Percentiles rank a stretch among this genome's conserved stretches.
These are phyloP conservation scores for Pseudochaenichthys georgianus DNA, from an alignment of 2,797 vertebrate species.

Conservation along the genomic window DNA sequence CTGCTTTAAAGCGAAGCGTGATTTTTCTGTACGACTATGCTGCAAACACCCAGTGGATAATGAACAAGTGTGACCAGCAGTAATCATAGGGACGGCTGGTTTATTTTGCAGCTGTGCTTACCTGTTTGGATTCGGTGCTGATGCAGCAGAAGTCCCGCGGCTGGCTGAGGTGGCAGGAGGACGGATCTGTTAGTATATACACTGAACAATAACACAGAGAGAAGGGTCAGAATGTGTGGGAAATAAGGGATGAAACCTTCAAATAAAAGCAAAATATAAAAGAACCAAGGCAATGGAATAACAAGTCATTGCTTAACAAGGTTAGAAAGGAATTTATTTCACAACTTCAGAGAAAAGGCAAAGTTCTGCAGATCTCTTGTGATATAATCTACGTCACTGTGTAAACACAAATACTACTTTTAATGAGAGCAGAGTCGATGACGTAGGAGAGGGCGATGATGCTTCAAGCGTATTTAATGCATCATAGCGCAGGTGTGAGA, in stretches of 20 bases:
- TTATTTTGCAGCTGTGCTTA: constrained; percentile 71
- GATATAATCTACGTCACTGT: neutral
- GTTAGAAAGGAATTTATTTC: neutral
- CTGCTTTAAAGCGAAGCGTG: neutral
- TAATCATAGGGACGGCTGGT: constrained; percentile 19
- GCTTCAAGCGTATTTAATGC: constrained; percentile 13
- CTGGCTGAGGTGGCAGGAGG: constrained; percentile 91
- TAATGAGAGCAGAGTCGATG: neutral
- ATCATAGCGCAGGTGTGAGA: constrained; percentile 60
- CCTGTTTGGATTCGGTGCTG: constrained; percentile 93
- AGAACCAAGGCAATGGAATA: neutral
- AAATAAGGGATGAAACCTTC: neutral
- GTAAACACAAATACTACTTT: neutral
- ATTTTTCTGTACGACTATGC: neutral
- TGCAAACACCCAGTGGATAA: constrained; percentile 26
- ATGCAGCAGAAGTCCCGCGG: constrained; percentile 98
- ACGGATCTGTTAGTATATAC: constrained; percentile 90
- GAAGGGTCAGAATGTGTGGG: neutral
- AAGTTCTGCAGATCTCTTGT: neutral
- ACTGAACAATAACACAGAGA: constrained; percentile 81
- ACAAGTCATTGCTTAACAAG: neutral
- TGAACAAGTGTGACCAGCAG: constrained; percentile 5
- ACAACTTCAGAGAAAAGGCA: neutral
- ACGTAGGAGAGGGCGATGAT: neutral
- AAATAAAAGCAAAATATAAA: neutral